These are phyloP conservation scores for Pocillopora grandis DNA, from an alignment of 92 coral and sea anemone genomes.

Conservation along the genomic window DNA sequence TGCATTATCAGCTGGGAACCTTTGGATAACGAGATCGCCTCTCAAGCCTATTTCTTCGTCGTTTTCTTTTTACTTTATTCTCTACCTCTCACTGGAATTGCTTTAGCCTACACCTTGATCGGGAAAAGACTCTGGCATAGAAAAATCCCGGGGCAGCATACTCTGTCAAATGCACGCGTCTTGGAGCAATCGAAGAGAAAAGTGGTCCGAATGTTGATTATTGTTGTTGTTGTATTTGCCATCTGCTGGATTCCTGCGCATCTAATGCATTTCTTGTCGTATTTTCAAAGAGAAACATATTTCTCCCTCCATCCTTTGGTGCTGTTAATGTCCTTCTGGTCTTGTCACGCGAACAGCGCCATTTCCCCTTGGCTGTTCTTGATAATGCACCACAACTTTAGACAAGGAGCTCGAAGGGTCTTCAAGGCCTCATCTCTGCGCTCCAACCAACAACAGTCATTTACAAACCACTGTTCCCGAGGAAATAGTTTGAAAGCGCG, in stretches of 20 bases:
- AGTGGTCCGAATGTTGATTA: slow-evolving; percentile 70
- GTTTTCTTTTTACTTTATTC: slow-evolving; percentile 59
- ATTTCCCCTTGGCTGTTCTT: slow-evolving; percentile 71
- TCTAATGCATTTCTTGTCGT: slow-evolving; percentile 69
- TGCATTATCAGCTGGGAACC: slow-evolving; percentile 74
- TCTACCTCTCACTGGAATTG: slow-evolving; percentile 63
- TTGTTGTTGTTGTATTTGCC: slow-evolving; percentile 70
- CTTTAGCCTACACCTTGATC: slow-evolving; percentile 57
- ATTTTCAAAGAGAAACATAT: slow-evolving; percentile 43
- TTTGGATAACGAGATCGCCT: slow-evolving; percentile 43
- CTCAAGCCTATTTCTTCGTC: slow-evolving; percentile 55
- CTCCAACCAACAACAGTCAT: slow-evolving; percentile 22
- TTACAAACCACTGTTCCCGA: not conserved
- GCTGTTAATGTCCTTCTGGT: slow-evolving; percentile 60
- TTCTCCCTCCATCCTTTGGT: slow-evolving; percentile 38
- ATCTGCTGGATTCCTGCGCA: slow-evolving; percentile 84
- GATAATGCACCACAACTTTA: slow-evolving; percentile 72
- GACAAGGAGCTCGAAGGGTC: slow-evolving; percentile 59
- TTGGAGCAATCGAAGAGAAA: slow-evolving; percentile 72
- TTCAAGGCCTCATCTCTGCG: slow-evolving; percentile 16
- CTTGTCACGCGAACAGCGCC: slow-evolving; percentile 78
- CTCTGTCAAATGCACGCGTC: slow-evolving; percentile 60
- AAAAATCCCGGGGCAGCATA: slow-evolving; percentile 73
- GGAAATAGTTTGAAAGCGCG: not conserved
- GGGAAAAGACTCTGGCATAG: slow-evolving; percentile 76